Percentiles rank a stretch among this genome's conserved stretches.
phyloP scores from a whole-genome alignment of 2,888 invertebrate genomes.

The Apamea anceps region DNA sequence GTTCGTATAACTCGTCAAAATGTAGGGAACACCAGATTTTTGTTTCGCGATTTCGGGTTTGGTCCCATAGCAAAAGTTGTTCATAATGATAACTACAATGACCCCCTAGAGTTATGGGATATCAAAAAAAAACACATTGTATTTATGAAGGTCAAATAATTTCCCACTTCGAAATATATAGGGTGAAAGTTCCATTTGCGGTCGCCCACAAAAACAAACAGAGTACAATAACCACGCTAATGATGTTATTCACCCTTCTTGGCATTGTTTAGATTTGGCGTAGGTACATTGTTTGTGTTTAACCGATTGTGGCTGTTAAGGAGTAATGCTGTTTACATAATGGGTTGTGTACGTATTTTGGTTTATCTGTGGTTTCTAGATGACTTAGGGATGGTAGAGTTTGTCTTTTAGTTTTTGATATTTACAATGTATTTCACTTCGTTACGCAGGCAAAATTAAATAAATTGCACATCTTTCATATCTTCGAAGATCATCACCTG shows the following conservation, averaged over 20 bases:
- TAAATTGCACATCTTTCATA: neutral
- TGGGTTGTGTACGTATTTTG: neutral
- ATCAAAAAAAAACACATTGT: no score
- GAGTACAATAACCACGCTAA: constrained; percentile 65
- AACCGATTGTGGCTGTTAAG: constrained; percentile 15
- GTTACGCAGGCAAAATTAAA: no score
- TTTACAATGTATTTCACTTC: neutral
- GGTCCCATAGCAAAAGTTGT: no score
- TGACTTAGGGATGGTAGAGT: neutral
- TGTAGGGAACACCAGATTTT: no score
- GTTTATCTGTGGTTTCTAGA: constrained; percentile 12
- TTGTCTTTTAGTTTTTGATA: neutral
- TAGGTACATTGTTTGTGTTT: constrained; percentile 35
- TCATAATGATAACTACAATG: no score
- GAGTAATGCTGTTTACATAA: constrained; percentile 29
- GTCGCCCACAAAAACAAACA: constrained; percentile 62
- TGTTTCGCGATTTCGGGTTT: no score
- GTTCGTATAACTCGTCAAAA: no score
- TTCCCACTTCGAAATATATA: constrained; percentile 43
- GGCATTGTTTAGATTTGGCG: constrained; percentile 35
- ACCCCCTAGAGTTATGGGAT: no score
- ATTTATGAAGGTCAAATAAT: constrained; percentile 17
- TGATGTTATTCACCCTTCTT: constrained; percentile 53
- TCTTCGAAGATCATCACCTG: no score
- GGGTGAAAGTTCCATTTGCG: constrained; percentile 65